Evolutionary conservation across 2,113 vertebrate species (phyloP), one percentile per base, ranked within the genome.

Genomic region (Amia ocellicauda): DNA sequence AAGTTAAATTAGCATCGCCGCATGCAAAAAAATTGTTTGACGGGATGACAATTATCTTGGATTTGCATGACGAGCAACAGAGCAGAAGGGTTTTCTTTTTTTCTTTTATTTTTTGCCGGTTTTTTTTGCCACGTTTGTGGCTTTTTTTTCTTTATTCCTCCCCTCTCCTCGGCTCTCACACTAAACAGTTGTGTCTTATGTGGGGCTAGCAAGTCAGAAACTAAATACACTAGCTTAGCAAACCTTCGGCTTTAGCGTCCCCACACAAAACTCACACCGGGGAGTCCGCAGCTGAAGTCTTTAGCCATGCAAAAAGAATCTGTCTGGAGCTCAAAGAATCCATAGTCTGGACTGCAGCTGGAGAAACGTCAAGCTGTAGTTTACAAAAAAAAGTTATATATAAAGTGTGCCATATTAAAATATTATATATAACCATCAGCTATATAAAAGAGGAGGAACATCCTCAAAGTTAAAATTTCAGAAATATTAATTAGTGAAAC

Each of bases 331-430:
- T 69, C 76, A 74, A 71, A 77, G 85, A 87, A 87, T 86, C 81
- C 83, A 82, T 85, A 85, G 80, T 83, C 77, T 85, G 84, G 83
- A 86, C 82, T 71, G 79, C 83, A 84, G 81, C 80, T 86, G 85
- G 81, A 81, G 78, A 73, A 67, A 50, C 76, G 69, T 75, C 68
- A 71, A 77, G 62, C 68, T 67, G 70, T n/a, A n/a, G n/a, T n/a
- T n/a, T n/a, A n/a, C n/a, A n/a, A n/a, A n/a, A n/a, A n/a, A n/a
- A n/a, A n/a, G n/a, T n/a, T n/a, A n/a, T n/a, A n/a, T n/a, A n/a
- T n/a, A n/a, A n/a, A n/a, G n/a, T n/a, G n/a, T n/a, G n/a, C n/a
- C 71, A 75, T 75, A 78, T 85, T 77, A 76, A 77, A 79, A 27
- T 24, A 23, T 26, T 50, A 60, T 43, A 16, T 16, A 55, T 58